Evolutionary conservation across 2,113 vertebrate genomes (phyloP), one percentile per base, ranked within the genome.

Genomic region (Channa argus): DNA sequence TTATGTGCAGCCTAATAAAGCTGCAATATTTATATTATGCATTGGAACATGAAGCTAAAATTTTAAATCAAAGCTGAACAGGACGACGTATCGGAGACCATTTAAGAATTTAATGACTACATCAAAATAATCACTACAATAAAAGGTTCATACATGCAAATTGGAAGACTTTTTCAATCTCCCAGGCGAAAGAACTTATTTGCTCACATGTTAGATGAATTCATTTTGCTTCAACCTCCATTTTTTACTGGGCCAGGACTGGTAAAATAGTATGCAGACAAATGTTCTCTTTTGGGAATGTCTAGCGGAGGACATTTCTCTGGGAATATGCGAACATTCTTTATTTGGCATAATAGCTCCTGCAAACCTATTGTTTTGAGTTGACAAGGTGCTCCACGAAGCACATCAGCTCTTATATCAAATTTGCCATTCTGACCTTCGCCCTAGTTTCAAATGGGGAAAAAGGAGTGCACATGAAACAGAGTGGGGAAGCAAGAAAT

Each of bases 361-460:
- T 62, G 90, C 87, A 89, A 85, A 89, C 87, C 93, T 90, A 93
- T 94, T 94, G 92, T 94, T 93, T 93, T 87, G 89, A 89, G 88
- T 87, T 94, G 92, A 94, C 93, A 93, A 90, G 92, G 91, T 90
- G 91, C 86, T 92, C 87, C 90, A 71, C 64, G 55, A 91, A 92
- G 89, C 88, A 86, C 90, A 77, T 84, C 84, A 81, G 87, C 89
- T 90, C 90, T 91, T 93, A 92, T 86, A 94, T 94, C 90, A 93
- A 93, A 92, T 91, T 93, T 81, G 79, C 89, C 89, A 87, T 89
- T 87, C 85, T 91, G 93, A 93, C 93, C 94, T 92, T 79, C 88
- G 92, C 78, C 92, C 94, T 89, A 94, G 83, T 93, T 94, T 91
- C 75, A 72, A 90, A 64, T 72, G 63, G 66, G 65, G 71, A 39